These are phyloP conservation scores for Cotesia chilonis DNA, from an alignment of 1,140 invertebrate genomes.

Conservation along the genomic window DNA sequence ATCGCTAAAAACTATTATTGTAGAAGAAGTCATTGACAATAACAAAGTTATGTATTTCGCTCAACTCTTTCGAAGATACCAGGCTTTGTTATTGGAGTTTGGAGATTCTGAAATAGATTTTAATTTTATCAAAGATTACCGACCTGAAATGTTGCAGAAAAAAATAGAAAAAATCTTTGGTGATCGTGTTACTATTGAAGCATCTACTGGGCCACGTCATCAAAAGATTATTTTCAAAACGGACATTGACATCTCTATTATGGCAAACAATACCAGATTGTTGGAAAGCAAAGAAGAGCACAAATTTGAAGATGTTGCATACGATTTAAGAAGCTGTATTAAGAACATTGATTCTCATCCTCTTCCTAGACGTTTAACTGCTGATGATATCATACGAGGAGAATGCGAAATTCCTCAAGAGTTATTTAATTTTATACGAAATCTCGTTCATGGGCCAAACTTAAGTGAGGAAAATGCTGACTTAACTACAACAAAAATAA, in stretches of 20 bases:
- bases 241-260: slow-evolving; percentile 36
- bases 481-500: slow-evolving; percentile 41
- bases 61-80: too few relatives aligned
- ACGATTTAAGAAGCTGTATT: slow-evolving; percentile 48
- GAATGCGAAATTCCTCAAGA: slow-evolving; percentile 51
- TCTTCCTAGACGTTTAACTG: slow-evolving; percentile 45
- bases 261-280: slow-evolving; percentile 40
- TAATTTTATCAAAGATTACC: too few relatives aligned
- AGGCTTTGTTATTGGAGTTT: too few relatives aligned
- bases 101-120: too few relatives aligned
- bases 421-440: slow-evolving; percentile 49
- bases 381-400: slow-evolving; percentile 50
- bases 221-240: too few relatives aligned
- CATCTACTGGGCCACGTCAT: too few relatives aligned
- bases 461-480: slow-evolving; percentile 37
- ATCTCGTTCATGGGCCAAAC: slow-evolving; percentile 47
- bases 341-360: slow-evolving; percentile 42
- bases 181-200: too few relatives aligned
- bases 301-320: slow-evolving; percentile 50
- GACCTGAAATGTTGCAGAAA: too few relatives aligned
- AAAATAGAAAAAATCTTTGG: too few relatives aligned
- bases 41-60: too few relatives aligned
- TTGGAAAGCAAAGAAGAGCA: slow-evolving; percentile 43
- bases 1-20: too few relatives aligned
- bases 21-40: too few relatives aligned